Conservation (phyloP, 2,113 vertebrate genomes). For the Ceyx melanurus region DNA sequence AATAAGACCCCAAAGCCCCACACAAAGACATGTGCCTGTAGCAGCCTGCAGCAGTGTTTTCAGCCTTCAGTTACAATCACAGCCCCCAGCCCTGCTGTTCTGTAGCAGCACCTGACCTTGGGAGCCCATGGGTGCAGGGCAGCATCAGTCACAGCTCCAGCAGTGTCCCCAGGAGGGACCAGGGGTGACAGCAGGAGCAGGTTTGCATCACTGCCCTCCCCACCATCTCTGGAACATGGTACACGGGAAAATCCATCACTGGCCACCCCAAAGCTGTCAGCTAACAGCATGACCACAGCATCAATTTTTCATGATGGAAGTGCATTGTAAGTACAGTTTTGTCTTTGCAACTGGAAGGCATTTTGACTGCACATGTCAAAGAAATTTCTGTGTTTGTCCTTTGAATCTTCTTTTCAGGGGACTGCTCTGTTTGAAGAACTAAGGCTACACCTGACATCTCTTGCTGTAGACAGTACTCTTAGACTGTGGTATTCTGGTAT, state of each 20-base stretch:
- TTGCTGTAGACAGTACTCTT: background rate
- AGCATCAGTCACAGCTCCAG: background rate
- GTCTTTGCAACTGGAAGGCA: background rate
- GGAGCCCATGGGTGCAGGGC: rapidly evolving
- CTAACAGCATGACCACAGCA: background rate
- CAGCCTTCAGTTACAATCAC: background rate
- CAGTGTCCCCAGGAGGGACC: background rate
- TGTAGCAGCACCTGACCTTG: background rate
- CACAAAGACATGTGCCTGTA: background rate
- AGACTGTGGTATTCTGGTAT: background rate
- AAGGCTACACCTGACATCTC: background rate
- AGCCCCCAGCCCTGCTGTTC: background rate
- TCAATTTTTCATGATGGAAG: background rate
- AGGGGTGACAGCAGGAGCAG: background rate
- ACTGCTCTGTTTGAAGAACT: background rate
- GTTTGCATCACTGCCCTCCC: background rate
- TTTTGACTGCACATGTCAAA: background rate
- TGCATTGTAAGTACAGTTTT: background rate
- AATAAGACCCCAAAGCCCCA: background rate
- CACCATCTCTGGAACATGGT: background rate
- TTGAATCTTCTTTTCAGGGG: background rate
- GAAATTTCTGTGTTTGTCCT: background rate
- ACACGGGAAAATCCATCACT: background rate
- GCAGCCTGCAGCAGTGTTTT: background rate
- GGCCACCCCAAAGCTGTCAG: background rate